Evolutionary conservation across 2,888 invertebrate species (phyloP).

Genomic region (Eumacrocentrus americanus): DNA sequence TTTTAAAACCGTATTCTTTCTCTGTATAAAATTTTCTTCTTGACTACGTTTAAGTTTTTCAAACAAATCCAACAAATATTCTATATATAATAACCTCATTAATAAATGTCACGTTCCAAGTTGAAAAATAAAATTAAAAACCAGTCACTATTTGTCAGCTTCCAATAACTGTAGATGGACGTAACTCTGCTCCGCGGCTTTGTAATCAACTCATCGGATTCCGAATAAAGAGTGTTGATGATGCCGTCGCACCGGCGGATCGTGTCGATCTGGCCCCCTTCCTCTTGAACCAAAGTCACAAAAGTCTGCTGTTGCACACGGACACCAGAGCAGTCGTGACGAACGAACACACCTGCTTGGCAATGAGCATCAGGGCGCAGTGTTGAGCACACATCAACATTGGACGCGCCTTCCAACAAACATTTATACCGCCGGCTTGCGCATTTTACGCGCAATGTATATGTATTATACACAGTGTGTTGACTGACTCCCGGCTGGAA

Average conservation of each 20-base stretch:
- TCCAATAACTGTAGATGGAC: too few species aligned
- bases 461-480: background rate
- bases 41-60: too few species aligned
- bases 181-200: too few species aligned
- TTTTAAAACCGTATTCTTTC: background rate
- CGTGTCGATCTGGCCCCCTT: background rate
- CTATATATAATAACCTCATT: too few species aligned
- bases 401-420: slow-evolving; percentile 18
- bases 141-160: too few species aligned
- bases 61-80: too few species aligned
- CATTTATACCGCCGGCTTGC: slow-evolving; percentile 2
- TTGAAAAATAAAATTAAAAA: too few species aligned
- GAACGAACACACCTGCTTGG: slow-evolving; percentile 10
- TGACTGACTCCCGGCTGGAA: background rate
- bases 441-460: background rate
- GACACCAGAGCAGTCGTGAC: background rate
- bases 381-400: slow-evolving; percentile 21
- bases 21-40: too few species aligned
- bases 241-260: background rate
- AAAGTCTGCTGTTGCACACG: background rate
- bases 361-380: slow-evolving; percentile 10
- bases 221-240: background rate
- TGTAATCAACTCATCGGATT: background rate
- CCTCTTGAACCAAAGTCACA: slow-evolving; percentile 8
- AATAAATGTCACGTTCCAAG: too few species aligned